Conservation (phyloP, 2,888 invertebrate species). For the Dioctria rufipes region DNA sequence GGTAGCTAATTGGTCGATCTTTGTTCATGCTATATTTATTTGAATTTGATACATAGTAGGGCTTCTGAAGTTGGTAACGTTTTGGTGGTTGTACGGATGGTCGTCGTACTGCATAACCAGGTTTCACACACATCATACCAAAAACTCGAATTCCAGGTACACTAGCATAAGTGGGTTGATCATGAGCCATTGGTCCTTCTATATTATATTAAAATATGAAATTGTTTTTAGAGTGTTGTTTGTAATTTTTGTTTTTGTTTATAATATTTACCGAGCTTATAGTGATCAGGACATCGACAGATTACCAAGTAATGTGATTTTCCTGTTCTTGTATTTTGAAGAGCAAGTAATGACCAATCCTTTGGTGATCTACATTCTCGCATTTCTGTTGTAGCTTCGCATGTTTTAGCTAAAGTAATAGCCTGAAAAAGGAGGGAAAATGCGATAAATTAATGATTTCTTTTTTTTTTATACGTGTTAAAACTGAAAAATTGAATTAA, state of each 20-base stretch:
- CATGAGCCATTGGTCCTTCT: constrained; percentile 96
- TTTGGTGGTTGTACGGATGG: constrained; percentile 70
- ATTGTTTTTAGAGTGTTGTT: background rate
- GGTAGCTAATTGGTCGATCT: constrained; percentile 44
- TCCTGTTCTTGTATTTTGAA: constrained; percentile 93
- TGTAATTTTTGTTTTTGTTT: background rate
- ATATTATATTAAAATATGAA: constrained; percentile 68
- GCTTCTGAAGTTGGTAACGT: constrained; percentile 69
- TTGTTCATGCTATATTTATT: constrained; percentile 53
- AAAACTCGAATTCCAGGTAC: constrained; percentile 94
- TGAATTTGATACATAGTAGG: constrained; percentile 67
- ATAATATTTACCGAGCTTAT: constrained; percentile 81
- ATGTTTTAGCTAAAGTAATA: constrained; percentile 92
- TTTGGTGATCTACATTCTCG: constrained; percentile 88
- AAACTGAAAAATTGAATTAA: too few species aligned
- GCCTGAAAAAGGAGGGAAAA: constrained; percentile 71
- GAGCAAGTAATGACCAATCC: constrained; percentile 92
- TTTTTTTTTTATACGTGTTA: too few species aligned
- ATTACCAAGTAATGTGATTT: constrained; percentile 95
- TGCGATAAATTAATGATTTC: too few species aligned
- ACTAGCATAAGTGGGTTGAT: constrained; percentile 93
- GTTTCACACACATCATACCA: constrained; percentile 92
- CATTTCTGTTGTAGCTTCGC: constrained; percentile 93
- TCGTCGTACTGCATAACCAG: constrained; percentile 70
- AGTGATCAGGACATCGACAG: constrained; percentile 89